Conservation (phyloP, 2,113 vertebrate species). For the Indicator maculatus region DNA sequence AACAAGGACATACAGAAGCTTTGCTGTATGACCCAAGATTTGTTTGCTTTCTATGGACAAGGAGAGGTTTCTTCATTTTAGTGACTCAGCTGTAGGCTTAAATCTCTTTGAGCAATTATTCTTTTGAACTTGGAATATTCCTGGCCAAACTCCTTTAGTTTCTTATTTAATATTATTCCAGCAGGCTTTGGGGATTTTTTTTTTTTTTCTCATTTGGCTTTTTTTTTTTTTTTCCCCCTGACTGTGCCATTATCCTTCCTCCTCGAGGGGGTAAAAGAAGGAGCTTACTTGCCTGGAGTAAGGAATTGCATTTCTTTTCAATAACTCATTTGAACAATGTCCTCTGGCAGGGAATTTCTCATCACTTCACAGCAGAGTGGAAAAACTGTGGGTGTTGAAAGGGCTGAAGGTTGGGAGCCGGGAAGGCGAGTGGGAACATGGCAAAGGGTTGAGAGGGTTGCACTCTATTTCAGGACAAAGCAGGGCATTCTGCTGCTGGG, state of each 20-base stretch:
- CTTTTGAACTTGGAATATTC: conserved; percentile 49
- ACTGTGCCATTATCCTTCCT: conserved; percentile 7
- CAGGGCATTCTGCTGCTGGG: conserved; percentile 35
- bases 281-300: neutral
- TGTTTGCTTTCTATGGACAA: conserved; percentile 22
- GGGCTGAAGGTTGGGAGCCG: conserved; percentile 22
- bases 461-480: neutral
- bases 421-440: neutral
- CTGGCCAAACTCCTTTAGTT: conserved; percentile 14
- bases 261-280: neutral
- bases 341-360: conserved; percentile 51
- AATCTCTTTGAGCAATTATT: conserved; percentile 35
- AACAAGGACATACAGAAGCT: neutral
- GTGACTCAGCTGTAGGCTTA: conserved; percentile 44
- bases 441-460: conserved; percentile 29
- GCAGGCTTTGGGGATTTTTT: neutral
- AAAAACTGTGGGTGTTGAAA: conserved; percentile 65
- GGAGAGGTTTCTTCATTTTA: conserved; percentile 9
- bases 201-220: no score
- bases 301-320: neutral
- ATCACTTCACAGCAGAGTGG: neutral
- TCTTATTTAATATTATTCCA: conserved; percentile 36
- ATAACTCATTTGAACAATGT: conserved; percentile 17
- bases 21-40: conserved; percentile 9
- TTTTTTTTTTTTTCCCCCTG: neutral